Evolutionary conservation across 1,140 invertebrate genomes (phyloP), one percentile per base, ranked within the genome.

Genomic region (Anoplophora glabripennis): DNA sequence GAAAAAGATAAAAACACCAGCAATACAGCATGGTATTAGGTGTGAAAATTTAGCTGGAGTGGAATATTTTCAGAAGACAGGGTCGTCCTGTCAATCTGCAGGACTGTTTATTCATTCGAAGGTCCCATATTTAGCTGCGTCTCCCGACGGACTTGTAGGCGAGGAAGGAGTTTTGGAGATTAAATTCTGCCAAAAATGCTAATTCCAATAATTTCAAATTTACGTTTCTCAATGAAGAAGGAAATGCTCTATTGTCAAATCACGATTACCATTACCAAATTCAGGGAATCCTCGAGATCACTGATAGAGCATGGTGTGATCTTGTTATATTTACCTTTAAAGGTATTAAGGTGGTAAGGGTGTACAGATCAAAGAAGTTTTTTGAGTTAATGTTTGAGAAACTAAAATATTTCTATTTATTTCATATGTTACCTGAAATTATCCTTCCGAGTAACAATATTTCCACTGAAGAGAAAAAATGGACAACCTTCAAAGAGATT

Each of bases 231-330:
- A 5, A 28, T 28, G 5, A 28, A 28, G 5, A 28, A 28, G 8
- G 21, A 15, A 45, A 11, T 5, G 21, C 3, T 28, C 21, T 28
- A 3, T 28, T 28, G 21, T 28, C 14, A 17, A 14, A 45, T 3
- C 14, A 45, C 21, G 42, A 45, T 45, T 45, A 45, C 7, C 4
- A 45, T 15, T 45, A 45, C 12, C 42, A 45, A 15, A 45, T 45
- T 45, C 42, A 28, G 21, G 21, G 21, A 28, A 28, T 28, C 21
- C 21, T 28, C 21, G 21, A 28, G 21, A 28, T 28, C 21, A 28
- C 21, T 28, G 21, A 28, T 28, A 28, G 21, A 28, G 21, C 21
- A 2, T 28, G 21, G 21, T 28, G 21, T 28, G 21, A 28, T 28
- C 21, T 28, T 3, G 21, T 28, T 5, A 5, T 28, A 28, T 28